phyloP scores from a whole-genome alignment of 2,888 invertebrate species.

The Drosophila mettleri region DNA sequence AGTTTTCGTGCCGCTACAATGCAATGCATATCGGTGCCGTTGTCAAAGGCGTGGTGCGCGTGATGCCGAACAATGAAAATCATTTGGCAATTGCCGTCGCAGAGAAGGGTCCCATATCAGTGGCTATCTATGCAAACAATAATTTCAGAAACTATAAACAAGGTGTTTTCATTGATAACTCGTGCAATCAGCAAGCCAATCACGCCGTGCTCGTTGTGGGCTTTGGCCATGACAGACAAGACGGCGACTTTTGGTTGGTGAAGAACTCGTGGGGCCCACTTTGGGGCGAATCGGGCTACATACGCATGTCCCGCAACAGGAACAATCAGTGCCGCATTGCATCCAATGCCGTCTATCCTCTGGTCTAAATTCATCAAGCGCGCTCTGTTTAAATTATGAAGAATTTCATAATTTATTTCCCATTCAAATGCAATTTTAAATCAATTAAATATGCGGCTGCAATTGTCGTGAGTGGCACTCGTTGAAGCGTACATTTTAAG shows the following conservation, averaged over 20 bases:
- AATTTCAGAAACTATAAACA: slow-evolving; percentile 92
- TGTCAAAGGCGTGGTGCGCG: slow-evolving; percentile 90
- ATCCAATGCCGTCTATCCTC: slow-evolving; percentile 91
- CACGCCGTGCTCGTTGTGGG: slow-evolving; percentile 88
- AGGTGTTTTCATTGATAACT: slow-evolving; percentile 92
- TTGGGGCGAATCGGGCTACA: slow-evolving; percentile 94
- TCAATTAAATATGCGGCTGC: neutral
- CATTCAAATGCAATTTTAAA: neutral
- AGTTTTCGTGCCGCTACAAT: slow-evolving; percentile 88
- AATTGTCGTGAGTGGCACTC: slow-evolving; percentile 19
- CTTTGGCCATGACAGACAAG: slow-evolving; percentile 81
- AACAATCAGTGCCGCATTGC: slow-evolving; percentile 95
- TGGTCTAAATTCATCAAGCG: slow-evolving; percentile 89
- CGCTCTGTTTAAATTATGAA: neutral
- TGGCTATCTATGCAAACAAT: slow-evolving; percentile 93
- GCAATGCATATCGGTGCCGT: slow-evolving; percentile 89
- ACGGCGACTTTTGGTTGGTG: slow-evolving; percentile 89
- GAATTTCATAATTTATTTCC: neutral
- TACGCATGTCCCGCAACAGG: slow-evolving; percentile 93
- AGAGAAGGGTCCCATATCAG: slow-evolving; percentile 92
- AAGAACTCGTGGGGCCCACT: slow-evolving; percentile 89
- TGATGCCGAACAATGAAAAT: slow-evolving; percentile 89
- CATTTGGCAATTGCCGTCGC: slow-evolving; percentile 91
- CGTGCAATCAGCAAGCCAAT: slow-evolving; percentile 89
- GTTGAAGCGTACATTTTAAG: slow-evolving; percentile 11